phyloP scores from a whole-genome alignment of 2,888 invertebrate species.

The Oxytorus armatus region DNA sequence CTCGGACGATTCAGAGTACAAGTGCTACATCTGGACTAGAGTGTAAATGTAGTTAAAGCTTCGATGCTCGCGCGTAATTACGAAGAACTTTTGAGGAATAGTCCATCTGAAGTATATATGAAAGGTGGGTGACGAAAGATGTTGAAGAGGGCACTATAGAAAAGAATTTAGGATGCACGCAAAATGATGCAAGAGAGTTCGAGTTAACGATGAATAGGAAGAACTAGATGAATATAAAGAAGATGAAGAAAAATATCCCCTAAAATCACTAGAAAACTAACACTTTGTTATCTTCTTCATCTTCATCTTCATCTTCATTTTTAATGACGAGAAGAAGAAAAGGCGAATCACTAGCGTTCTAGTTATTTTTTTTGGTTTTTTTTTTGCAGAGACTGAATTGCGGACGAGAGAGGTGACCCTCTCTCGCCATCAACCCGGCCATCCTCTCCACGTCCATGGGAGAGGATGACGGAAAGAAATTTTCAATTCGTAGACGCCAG shows the following conservation, averaged over 20 bases:
- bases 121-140: no score
- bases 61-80: constrained; percentile 76
- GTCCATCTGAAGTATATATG: no score
- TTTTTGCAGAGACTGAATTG: constrained; percentile 36
- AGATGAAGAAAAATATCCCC: no score
- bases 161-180: background rate
- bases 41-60: constrained; percentile 34
- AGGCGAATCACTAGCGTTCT: background rate
- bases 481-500: no score
- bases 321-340: background rate
- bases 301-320: constrained; percentile 5
- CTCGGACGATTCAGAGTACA: background rate
- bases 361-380: constrained; percentile 4
- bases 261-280: background rate
- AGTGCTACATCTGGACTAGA: background rate
- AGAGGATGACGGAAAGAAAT: no score
- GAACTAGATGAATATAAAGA: background rate
- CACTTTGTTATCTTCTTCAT: constrained; percentile 7
- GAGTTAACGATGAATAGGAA: constrained; percentile 8
- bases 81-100: constrained; percentile 13
- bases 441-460: constrained; percentile 72
- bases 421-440: constrained; percentile 35
- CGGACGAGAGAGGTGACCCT: constrained; percentile 49
- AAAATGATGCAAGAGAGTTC: background rate
- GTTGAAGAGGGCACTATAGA: background rate